Percentiles rank a stretch among this genome's conserved stretches.
phyloP scores from a whole-genome alignment of 2,888 invertebrate species.

The Lochmaea crataegi region DNA sequence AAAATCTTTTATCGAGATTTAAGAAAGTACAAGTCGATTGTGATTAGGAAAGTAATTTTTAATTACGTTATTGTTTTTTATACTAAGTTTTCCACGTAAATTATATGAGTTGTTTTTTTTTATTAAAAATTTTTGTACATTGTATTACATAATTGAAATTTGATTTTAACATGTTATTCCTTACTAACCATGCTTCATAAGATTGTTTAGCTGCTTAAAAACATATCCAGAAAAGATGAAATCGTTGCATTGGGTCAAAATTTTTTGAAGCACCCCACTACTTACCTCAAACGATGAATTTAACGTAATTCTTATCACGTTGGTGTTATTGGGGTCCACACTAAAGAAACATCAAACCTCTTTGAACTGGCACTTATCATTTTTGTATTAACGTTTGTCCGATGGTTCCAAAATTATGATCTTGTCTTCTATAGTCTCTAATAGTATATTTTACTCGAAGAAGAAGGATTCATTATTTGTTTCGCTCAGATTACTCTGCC shows the following conservation, averaged over 20 bases:
- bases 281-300: neutral
- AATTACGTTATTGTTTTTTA: conserved; percentile 15
- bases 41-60: too few relatives aligned
- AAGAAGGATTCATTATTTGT: too few relatives aligned
- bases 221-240: neutral
- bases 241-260: too few relatives aligned
- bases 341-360: neutral
- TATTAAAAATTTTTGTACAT: conserved; percentile 20
- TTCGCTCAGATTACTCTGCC: too few relatives aligned
- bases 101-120: conserved; percentile 16
- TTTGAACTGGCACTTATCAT: neutral
- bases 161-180: conserved; percentile 16
- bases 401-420: neutral
- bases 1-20: neutral
- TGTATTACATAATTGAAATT: neutral
- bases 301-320: too few relatives aligned
- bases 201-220: neutral
- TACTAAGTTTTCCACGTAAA: conserved; percentile 5
- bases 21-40: neutral
- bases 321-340: too few relatives aligned
- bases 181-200: conserved; percentile 14
- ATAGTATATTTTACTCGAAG: too few relatives aligned
- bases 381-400: neutral
- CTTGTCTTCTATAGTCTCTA: too few relatives aligned
- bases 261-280: neutral